A percentile compares a stretch with the other conserved stretches of the same genome.
Conservation (phyloP, 2,888 invertebrate genomes). For the Linnaemya vulpina region DNA sequence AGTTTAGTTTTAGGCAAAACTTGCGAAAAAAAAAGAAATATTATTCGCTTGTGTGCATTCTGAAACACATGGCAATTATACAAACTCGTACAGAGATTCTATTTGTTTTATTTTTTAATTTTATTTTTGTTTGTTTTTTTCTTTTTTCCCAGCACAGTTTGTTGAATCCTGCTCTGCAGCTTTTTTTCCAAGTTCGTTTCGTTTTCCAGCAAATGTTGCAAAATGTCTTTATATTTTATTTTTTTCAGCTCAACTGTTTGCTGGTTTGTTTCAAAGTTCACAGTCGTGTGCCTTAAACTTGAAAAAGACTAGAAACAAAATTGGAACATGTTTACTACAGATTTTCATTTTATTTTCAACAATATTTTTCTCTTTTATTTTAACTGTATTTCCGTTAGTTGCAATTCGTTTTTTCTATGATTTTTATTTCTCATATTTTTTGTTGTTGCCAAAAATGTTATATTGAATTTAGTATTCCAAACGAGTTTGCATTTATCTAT, state of each 20-base stretch:
- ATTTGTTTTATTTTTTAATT: constrained; percentile 1
- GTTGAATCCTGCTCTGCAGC: constrained; percentile 44
- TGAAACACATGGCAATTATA: constrained; percentile 61
- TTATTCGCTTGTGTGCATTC: constrained; percentile 60
- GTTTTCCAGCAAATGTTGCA: constrained; percentile 57
- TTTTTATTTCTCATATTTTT: constrained; percentile 4
- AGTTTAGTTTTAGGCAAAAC: constrained; percentile 14
- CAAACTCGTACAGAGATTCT: constrained; percentile 17
- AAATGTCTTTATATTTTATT: not conserved
- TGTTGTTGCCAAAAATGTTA: not conserved
- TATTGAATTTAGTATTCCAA: constrained; percentile 65
- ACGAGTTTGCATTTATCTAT: constrained; percentile 53
- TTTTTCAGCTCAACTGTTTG: constrained; percentile 10
- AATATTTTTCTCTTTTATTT: constrained; percentile 31
- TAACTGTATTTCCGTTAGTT: constrained; percentile 49
- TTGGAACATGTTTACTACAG: constrained; percentile 45
- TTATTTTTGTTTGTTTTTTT: not conserved
- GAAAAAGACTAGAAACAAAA: constrained; percentile 56
- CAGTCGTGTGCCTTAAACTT: constrained; percentile 69
- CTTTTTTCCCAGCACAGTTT: constrained; percentile 42
- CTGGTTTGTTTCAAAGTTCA: constrained; percentile 57
- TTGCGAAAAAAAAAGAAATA: constrained; percentile 48
- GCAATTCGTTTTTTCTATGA: constrained; percentile 30
- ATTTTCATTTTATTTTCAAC: constrained; percentile 44
- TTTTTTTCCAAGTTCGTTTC: constrained; percentile 43